These are phyloP conservation scores for Vicugna pacos DNA, from an alignment of 2,113 vertebrate genomes.

Conservation along the genomic window DNA sequence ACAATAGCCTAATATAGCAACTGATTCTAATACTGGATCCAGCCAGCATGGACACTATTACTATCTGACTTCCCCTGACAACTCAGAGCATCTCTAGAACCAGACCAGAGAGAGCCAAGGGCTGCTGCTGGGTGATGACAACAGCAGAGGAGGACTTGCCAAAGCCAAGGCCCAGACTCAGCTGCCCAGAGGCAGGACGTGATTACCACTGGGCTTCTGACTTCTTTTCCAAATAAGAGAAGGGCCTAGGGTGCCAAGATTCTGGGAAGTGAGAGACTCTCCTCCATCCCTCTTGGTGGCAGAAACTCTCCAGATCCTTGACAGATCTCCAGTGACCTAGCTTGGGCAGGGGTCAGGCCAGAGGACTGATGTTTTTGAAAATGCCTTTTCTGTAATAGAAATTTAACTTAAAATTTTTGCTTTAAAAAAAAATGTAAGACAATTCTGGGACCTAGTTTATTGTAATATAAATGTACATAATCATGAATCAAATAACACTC, in stretches of 20 bases:
- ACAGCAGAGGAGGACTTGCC: neutral
- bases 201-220: neutral
- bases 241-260: neutral
- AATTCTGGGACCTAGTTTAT: conserved; percentile 12
- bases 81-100: neutral
- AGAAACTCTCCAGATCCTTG: neutral
- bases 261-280: neutral
- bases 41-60: neutral
- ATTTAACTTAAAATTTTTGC: conserved; percentile 48
- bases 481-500: neutral
- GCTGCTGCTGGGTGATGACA: neutral
- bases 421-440: conserved; percentile 45
- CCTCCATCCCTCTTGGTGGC: neutral
- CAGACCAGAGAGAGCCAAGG: neutral
- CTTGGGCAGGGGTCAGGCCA: neutral
- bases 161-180: neutral
- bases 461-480: neutral
- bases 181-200: neutral
- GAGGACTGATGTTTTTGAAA: conserved; percentile 44
- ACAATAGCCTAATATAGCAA: neutral
- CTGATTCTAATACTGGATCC: neutral
- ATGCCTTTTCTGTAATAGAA: neutral
- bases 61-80: neutral
- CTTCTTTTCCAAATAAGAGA: neutral
- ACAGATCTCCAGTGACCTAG: neutral